A percentile compares a stretch with the other conserved stretches of the same genome.
Conservation (phyloP, 2,113 vertebrate genomes). For the Rhynchopsitta pachyrhyncha region DNA sequence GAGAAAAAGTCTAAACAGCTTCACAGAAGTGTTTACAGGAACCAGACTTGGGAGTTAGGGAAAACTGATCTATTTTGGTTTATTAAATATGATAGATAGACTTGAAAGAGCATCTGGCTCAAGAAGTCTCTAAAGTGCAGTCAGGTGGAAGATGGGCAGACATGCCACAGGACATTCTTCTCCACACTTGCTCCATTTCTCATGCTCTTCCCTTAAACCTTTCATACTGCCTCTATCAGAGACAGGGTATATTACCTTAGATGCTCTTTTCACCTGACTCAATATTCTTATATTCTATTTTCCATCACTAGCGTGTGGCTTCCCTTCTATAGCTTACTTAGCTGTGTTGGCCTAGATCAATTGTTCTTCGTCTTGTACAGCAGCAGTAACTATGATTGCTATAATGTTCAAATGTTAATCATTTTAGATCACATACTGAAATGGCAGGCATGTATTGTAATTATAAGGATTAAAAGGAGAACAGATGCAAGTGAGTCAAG, state of each 20-base stretch:
- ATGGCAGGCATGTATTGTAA: conserved; percentile 3
- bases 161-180: background rate
- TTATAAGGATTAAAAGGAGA: conserved; percentile 1
- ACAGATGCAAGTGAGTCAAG: background rate
- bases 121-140: background rate
- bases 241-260: background rate
- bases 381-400: background rate
- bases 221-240: background rate
- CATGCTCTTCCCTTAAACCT: background rate
- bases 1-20: background rate
- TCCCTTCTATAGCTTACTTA: background rate
- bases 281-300: background rate
- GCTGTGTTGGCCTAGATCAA: background rate
- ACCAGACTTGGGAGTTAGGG: background rate
- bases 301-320: background rate
- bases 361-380: background rate
- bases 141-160: background rate
- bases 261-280: background rate
- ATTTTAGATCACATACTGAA: background rate
- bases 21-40: background rate
- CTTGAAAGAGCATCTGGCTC: background rate
- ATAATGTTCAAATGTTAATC: background rate
- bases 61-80: background rate
- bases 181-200: background rate
- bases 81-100: background rate